Evolutionary conservation across 2,888 invertebrate genomes (phyloP).

Genomic region (Melieria picta): DNA sequence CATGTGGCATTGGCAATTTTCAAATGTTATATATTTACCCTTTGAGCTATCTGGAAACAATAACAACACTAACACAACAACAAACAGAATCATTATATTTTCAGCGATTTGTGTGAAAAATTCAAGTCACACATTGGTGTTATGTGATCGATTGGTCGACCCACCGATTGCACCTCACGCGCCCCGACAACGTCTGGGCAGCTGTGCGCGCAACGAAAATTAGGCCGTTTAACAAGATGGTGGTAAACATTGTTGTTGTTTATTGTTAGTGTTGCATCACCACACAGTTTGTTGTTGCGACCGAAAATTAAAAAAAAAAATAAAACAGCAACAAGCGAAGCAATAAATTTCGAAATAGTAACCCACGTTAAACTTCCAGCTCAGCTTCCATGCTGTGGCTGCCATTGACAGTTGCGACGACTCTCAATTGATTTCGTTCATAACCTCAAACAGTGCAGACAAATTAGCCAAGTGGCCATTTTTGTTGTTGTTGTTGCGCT

Average conservation of each 20-base stretch:
- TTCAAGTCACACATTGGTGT: constrained; percentile 17
- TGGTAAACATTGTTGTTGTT: too few relatives aligned
- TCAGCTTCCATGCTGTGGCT: too few relatives aligned
- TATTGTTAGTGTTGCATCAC: too few relatives aligned
- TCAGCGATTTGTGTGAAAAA: too few relatives aligned
- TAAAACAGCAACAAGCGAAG: constrained; percentile 11
- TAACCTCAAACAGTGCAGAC: background rate
- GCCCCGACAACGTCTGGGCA: background rate
- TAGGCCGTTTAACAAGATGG: constrained; percentile 55
- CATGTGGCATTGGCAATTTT: too few relatives aligned
- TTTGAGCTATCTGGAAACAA: too few relatives aligned
- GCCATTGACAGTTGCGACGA: too few relatives aligned
- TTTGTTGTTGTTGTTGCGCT: background rate
- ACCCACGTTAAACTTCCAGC: background rate
- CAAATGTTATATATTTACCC: too few relatives aligned
- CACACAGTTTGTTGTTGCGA: constrained; percentile 34
- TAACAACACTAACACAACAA: too few relatives aligned
- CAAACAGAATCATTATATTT: too few relatives aligned
- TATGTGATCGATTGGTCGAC: constrained; percentile 3
- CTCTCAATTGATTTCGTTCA: constrained; percentile 5
- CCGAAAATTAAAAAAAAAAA: constrained; percentile 29
- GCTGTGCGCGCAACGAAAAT: constrained; percentile 40
- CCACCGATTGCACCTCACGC: background rate
- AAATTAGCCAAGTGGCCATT: background rate
- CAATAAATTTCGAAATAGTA: constrained; percentile 24